These are phyloP conservation scores for Cryptotermes secundus DNA, from an alignment of 1,140 invertebrate species.

Conservation along the genomic window DNA sequence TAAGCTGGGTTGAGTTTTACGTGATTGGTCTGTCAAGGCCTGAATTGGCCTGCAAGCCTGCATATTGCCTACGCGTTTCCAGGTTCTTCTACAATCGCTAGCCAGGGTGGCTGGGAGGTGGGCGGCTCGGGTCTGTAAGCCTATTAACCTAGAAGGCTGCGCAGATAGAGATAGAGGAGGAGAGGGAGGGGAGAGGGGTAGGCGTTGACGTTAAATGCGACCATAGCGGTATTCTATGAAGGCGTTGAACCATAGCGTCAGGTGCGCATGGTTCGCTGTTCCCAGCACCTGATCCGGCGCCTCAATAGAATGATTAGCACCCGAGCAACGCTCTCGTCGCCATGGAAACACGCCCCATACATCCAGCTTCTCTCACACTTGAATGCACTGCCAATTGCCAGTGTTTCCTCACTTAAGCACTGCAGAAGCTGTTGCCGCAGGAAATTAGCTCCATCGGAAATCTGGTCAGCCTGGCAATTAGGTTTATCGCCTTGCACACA, in stretches of 20 bases:
- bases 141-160: constrained; percentile 16
- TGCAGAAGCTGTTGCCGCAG: background rate
- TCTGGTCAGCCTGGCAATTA: no score
- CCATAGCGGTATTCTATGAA: background rate
- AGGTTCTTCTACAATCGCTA: background rate
- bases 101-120: background rate
- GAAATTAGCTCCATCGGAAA: background rate
- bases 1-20: no score
- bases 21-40: no score
- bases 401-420: background rate
- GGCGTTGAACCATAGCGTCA: constrained; percentile 13
- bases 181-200: background rate
- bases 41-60: background rate
- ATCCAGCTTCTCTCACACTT: constrained; percentile 3
- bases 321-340: background rate
- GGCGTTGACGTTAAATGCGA: constrained; percentile 7
- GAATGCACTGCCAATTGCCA: constrained; percentile 17
- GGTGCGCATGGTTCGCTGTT: constrained; percentile 13
- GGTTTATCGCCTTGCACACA: no score
- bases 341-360: background rate
- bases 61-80: background rate
- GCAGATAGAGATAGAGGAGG: background rate
- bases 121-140: background rate
- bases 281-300: background rate
- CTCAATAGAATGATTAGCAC: background rate